Conservation (phyloP, 2,113 vertebrate species). For the Pyxicephalus adspersus region DNA sequence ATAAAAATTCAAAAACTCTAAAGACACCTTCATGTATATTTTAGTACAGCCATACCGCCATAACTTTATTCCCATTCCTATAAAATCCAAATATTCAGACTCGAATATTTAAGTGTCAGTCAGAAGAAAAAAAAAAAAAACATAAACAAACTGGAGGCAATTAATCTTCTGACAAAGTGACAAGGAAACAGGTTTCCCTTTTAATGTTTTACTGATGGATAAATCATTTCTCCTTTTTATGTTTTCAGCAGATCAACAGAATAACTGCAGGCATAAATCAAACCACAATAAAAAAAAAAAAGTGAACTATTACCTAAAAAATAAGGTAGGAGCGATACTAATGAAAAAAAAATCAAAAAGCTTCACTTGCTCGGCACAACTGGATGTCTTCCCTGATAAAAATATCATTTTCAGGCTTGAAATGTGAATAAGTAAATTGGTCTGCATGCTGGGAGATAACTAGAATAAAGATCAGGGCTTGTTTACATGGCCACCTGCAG, state of each 20-base stretch:
- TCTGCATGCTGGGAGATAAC: not conserved
- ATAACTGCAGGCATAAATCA: conserved; percentile 29
- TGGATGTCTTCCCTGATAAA: conserved; percentile 12
- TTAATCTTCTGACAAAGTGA: conserved; percentile 36
- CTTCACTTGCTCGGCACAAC: not conserved
- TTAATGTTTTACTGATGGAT: conserved; percentile 32
- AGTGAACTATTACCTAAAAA: conserved; percentile 37
- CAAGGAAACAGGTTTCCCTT: conserved; percentile 21
- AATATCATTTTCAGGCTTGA: not conserved
- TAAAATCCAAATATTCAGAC: conserved; percentile 12
- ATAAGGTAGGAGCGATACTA: conserved; percentile 9
- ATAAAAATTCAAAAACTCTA: too few relatives aligned
- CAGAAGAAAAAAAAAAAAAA: conserved; percentile 35
- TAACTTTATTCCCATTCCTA: conserved; percentile 18
- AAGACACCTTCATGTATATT: not conserved
- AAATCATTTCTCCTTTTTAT: conserved; percentile 40
- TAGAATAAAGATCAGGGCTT: not conserved
- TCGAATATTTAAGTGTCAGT: conserved; percentile 13
- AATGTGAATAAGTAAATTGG: not conserved
- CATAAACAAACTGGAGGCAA: conserved; percentile 34
- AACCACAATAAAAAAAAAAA: conserved; percentile 42
- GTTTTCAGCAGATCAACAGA: conserved; percentile 37
- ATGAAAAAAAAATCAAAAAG: conserved; percentile 14
- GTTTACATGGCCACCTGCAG: too few relatives aligned
- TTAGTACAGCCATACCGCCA: not conserved